Evolutionary conservation across 2,113 vertebrate genomes (phyloP).

Genomic region (Microtus ochrogaster): DNA sequence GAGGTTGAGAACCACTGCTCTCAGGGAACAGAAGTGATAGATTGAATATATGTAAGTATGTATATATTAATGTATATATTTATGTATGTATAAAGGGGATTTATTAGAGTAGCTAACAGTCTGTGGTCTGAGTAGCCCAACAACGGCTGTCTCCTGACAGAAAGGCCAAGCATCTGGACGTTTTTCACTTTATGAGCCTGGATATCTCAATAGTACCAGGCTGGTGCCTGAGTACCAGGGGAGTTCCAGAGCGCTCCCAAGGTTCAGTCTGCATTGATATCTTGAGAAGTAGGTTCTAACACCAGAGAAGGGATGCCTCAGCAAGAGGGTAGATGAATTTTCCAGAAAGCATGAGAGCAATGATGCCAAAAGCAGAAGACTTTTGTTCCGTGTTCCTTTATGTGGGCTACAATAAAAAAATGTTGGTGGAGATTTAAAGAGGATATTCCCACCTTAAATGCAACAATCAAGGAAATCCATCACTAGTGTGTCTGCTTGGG

Average conservation of each 20-base stretch:
- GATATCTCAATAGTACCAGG: background rate
- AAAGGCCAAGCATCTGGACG: background rate
- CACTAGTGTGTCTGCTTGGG: background rate
- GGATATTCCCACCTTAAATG: background rate
- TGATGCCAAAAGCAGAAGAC: background rate
- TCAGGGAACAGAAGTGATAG: background rate
- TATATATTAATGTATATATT: background rate
- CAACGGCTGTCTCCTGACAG: background rate
- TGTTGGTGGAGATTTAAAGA: background rate
- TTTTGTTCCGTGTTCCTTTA: too few relatives aligned
- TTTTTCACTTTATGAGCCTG: background rate
- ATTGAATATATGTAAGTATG: background rate
- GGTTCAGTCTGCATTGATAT: background rate
- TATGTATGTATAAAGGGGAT: background rate
- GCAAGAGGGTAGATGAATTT: background rate
- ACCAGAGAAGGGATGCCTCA: background rate
- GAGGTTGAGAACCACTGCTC: too few relatives aligned
- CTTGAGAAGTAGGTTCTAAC: background rate
- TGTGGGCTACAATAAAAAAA: background rate
- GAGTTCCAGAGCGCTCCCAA: background rate
- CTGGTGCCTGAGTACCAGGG: background rate
- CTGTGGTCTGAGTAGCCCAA: background rate
- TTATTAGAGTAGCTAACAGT: background rate
- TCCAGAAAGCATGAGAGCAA: background rate
- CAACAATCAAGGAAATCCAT: background rate